Conservation (phyloP, 2,797 vertebrate species). For the Varecia variegata region DNA sequence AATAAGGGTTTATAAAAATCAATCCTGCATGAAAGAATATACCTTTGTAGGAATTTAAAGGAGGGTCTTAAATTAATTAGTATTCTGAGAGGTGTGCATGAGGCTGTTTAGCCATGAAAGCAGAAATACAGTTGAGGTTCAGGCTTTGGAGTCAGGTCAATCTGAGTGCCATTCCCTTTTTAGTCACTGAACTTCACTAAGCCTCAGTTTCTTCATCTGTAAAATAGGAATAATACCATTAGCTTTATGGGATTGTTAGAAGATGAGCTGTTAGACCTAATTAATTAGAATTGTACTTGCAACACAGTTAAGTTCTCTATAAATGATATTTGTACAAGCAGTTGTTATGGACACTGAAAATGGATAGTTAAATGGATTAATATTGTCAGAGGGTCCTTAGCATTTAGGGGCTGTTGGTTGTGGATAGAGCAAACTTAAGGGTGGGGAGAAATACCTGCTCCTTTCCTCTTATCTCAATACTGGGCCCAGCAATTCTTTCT, state of each 20-base stretch:
- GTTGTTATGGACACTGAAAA: not conserved
- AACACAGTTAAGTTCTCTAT: not conserved
- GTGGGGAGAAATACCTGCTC: not conserved
- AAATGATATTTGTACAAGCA: not conserved
- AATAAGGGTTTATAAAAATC: constrained; percentile 26
- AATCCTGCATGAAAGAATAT: not conserved
- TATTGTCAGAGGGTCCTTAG: not conserved
- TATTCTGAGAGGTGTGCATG: not conserved
- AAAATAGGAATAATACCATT: not conserved
- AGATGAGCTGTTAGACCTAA: not conserved
- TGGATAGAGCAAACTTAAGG: not conserved
- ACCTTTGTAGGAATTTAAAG: not conserved
- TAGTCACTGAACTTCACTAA: not conserved
- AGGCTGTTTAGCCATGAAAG: not conserved
- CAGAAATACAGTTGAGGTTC: not conserved
- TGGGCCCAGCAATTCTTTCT: not conserved
- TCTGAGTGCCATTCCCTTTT: not conserved
- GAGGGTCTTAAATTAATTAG: not conserved
- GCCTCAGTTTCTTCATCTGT: not conserved
- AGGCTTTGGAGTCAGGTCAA: not conserved
- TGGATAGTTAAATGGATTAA: not conserved
- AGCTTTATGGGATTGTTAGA: not conserved
- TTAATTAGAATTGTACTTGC: not conserved
- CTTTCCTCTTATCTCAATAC: not conserved
- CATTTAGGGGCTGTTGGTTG: not conserved